Conservation (phyloP, 2,797 vertebrate species). For the Taeniopygia guttata region DNA sequence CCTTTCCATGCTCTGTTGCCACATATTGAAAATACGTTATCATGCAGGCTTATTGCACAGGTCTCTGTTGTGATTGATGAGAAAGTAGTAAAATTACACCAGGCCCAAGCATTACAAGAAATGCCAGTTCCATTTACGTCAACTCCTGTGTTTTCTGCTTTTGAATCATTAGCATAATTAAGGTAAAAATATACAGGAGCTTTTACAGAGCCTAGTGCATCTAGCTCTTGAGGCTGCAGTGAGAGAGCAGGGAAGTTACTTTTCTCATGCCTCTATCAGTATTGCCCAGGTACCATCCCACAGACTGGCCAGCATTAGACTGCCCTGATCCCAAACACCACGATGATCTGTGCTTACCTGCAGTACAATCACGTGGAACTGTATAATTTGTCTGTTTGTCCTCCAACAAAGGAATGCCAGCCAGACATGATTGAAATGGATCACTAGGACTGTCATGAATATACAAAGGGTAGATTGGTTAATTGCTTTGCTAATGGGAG, state of each 20-base stretch:
- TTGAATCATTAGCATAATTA: not conserved
- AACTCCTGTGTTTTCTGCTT: not conserved
- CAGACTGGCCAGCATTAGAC: not conserved
- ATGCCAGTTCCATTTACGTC: not conserved
- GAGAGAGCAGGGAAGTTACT: not conserved
- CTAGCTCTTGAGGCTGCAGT: not conserved
- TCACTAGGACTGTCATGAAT: not conserved
- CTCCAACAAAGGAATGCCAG: not conserved
- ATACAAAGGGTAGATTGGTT: not conserved
- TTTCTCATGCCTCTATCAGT: not conserved
- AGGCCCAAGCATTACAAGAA: not conserved
- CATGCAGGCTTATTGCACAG: not conserved
- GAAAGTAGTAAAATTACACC: not conserved
- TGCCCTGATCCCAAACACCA: not conserved
- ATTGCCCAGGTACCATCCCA: too few species aligned
- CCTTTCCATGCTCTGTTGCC: not conserved
- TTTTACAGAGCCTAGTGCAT: not conserved
- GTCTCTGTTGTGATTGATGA: not conserved
- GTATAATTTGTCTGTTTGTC: not conserved
- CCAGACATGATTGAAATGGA: not conserved
- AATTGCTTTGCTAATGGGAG: not conserved
- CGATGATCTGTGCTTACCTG: accelerated
- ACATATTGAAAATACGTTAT: not conserved
- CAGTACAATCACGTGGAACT: not conserved
- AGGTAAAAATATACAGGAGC: not conserved